These are phyloP conservation scores for Euthynnus affinis DNA, from an alignment of 2,797 vertebrate genomes.

Conservation along the genomic window DNA sequence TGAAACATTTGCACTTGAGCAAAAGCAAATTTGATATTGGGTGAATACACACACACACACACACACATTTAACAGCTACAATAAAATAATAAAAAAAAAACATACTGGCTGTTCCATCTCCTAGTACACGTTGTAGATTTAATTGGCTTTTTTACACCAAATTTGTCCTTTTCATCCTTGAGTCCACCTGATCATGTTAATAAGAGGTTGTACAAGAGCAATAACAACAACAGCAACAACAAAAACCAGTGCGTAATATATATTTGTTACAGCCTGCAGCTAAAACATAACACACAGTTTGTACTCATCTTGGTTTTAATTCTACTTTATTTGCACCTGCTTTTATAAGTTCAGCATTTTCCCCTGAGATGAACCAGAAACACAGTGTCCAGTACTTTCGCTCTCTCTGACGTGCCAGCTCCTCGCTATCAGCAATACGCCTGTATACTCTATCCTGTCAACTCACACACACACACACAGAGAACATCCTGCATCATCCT, in stretches of 20 bases:
- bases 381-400: constrained; percentile 31
- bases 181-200: constrained; percentile 2
- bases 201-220: background rate
- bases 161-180: background rate
- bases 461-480: background rate
- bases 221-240: background rate
- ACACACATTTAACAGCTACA: background rate
- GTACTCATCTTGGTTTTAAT: constrained; percentile 7
- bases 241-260: no score
- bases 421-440: constrained; percentile 39
- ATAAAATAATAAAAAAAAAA: background rate
- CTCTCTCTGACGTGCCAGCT: background rate
- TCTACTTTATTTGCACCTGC: constrained; percentile 8
- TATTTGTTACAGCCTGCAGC: constrained; percentile 3
- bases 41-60: background rate
- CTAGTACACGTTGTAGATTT: background rate
- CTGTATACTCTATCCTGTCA: constrained; percentile 31
- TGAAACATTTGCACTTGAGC: background rate
- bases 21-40: rapidly evolving
- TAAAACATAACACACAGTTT: constrained; percentile 16
- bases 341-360: constrained; percentile 16
- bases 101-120: background rate
- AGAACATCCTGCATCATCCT: constrained; percentile 27
- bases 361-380: constrained; percentile 27
- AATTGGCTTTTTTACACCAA: background rate